Base-by-base conservation (phyloP, 2,113 vertebrate species). In the Laticauda laticaudata region DNA sequence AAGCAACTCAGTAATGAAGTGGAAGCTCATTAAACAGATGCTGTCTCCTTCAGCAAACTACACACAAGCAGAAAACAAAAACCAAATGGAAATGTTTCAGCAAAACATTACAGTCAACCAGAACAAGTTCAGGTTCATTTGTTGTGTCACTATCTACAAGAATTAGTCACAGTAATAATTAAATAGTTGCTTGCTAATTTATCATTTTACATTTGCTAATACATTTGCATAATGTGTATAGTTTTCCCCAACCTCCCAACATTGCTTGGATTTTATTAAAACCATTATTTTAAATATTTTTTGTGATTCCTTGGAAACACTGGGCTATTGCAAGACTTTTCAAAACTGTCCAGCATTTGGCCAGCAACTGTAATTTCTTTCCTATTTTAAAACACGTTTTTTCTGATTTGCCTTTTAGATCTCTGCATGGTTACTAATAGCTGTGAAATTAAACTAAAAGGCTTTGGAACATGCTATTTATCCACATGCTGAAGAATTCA, bases 11-110 rank as follows among this genome's bases (percentile, higher is more conserved):
- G 91, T 97, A 97, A 98, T 98, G 97, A 97, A 98, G 97, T 97
- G 97, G 96, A 96, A 97, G 94, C 97, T 98, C 97, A 97, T 98
- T 98, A 98, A 97, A 96, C 97, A 97, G 97, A 97, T 97, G 97
- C 96, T 96, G 93, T 97, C 97, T 97, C 96, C 96, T 97, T 96
- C 95, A 95, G 92, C 88, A 95, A 95, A 95, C 97, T 92, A 95
- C 95, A 96, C 94, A 95, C 95, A 92, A 95, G 95, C 51, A 0
- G 95, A 97, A 97, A 97, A 96, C 95, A 98, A 96, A 97, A 96
- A 97, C 96, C 94, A 95, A 97, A 97, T 95, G 97, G 95, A 98
- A 98, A 97, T 94, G 95, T 97, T 97, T 97, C 97, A 94, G 75
- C 94, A 95, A 96, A 97, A 96, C 95, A 94, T 94, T 94, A 96